Evolutionary conservation across 2,888 invertebrate species (phyloP).

Genomic region (Pachycephus smyrnensis): DNA sequence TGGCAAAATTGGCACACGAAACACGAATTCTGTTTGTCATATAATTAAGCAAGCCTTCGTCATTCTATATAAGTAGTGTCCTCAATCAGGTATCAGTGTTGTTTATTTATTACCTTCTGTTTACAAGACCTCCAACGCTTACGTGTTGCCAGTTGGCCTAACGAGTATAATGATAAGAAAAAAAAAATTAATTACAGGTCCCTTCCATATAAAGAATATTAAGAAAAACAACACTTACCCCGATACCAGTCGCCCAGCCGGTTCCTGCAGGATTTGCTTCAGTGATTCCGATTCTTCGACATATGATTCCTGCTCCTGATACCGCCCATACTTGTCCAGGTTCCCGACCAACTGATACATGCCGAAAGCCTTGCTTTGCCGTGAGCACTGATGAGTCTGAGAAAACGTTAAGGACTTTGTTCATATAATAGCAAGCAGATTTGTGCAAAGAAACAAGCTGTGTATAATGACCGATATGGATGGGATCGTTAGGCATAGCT

Average conservation of each 20-base stretch:
- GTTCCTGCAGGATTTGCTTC: conserved; percentile 79
- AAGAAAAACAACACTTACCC: conserved; percentile 61
- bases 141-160: conserved; percentile 63
- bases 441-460: not conserved
- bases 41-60: conserved; percentile 6
- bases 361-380: conserved; percentile 73
- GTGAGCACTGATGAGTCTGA: conserved; percentile 58
- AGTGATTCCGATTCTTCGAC: conserved; percentile 81
- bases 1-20: not conserved
- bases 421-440: not conserved
- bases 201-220: not conserved
- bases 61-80: not conserved
- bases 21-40: conserved; percentile 5
- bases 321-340: conserved; percentile 81
- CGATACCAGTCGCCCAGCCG: conserved; percentile 82
- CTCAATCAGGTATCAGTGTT: not conserved
- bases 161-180: conserved; percentile 11
- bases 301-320: conserved; percentile 77
- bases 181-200: not conserved
- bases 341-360: conserved; percentile 76
- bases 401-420: conserved; percentile 14
- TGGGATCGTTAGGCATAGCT: conserved; percentile 72
- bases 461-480: conserved; percentile 66
- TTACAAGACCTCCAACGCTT: conserved; percentile 54
- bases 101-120: conserved; percentile 39